Evolutionary conservation across 30 jellyfish, hydroid and myxozoan species (phyloP).

Genomic region (Aurelia sp.): DNA sequence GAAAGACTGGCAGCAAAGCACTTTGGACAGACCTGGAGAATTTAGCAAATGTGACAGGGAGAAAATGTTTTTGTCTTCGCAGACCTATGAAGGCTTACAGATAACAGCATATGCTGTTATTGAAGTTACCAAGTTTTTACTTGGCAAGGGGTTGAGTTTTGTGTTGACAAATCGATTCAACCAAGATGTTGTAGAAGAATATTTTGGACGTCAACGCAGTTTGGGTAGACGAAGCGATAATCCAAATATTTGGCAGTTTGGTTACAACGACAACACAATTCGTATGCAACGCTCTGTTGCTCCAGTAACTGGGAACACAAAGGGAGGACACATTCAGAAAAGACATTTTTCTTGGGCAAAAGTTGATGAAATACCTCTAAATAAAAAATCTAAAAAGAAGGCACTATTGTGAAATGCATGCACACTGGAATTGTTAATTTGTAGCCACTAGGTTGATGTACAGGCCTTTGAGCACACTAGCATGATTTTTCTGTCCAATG

Average conservation of each 20-base stretch:
- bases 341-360: constrained; percentile 21
- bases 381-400: neutral
- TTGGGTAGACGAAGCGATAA: constrained; percentile 62
- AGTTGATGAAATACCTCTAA: constrained; percentile 14
- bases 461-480: neutral
- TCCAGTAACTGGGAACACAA: constrained; percentile 49
- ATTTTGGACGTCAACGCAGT: constrained; percentile 51
- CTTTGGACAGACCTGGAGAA: constrained; percentile 32
- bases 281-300: constrained; percentile 28
- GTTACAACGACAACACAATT: constrained; percentile 23
- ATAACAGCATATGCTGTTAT: constrained; percentile 36
- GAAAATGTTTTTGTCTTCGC: constrained; percentile 63
- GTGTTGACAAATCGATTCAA: constrained; percentile 44
- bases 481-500: too few species aligned
- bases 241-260: constrained; percentile 39
- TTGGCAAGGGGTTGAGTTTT: constrained; percentile 28
- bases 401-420: neutral
- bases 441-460: neutral
- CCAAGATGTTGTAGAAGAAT: constrained; percentile 63
- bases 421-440: neutral
- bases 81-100: constrained; percentile 67
- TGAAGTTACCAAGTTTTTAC: constrained; percentile 41
- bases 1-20: constrained; percentile 47
- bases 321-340: constrained; percentile 40
- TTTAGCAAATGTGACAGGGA: constrained; percentile 27